Evolutionary conservation across 92 coral and sea anemone species (phyloP).

Genomic region (Porites cylindrica): DNA sequence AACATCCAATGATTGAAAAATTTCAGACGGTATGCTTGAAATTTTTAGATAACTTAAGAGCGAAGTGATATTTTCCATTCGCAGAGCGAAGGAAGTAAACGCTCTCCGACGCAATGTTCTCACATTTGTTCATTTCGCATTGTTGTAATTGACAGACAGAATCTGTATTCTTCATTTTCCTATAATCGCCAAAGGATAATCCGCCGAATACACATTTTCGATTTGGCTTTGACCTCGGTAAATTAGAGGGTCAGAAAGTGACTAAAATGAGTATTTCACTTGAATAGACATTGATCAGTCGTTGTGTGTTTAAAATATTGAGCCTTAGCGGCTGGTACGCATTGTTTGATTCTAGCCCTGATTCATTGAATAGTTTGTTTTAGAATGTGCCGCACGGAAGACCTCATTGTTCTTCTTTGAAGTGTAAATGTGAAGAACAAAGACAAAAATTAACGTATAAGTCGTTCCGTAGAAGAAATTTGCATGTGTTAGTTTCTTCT

Average conservation of each 20-base stretch:
- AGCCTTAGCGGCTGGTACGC: slow-evolving; percentile 14
- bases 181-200: slow-evolving; percentile 42
- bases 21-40: slow-evolving; percentile 53
- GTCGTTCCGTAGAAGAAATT: slow-evolving; percentile 37
- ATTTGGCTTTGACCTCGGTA: slow-evolving; percentile 70
- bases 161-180: slow-evolving; percentile 37
- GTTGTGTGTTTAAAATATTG: slow-evolving; percentile 46
- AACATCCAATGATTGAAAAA: slow-evolving; percentile 58
- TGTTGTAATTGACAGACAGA: slow-evolving; percentile 33
- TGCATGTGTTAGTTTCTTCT: slow-evolving; percentile 42
- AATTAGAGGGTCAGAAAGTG: slow-evolving; percentile 70
- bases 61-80: slow-evolving; percentile 27
- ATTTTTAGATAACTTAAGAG: slow-evolving; percentile 29
- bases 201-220: slow-evolving; percentile 66
- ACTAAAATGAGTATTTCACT: slow-evolving; percentile 21
- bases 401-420: slow-evolving; percentile 57
- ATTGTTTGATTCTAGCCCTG: slow-evolving; percentile 47
- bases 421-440: slow-evolving; percentile 64
- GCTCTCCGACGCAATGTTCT: not conserved
- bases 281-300: not conserved
- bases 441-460: slow-evolving; percentile 51
- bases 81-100: not conserved
- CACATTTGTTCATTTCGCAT: slow-evolving; percentile 22
- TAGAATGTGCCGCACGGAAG: slow-evolving; percentile 65
- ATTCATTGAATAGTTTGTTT: slow-evolving; percentile 60